phyloP scores from a whole-genome alignment of 2,888 invertebrate genomes.

The Phasia obesa region DNA sequence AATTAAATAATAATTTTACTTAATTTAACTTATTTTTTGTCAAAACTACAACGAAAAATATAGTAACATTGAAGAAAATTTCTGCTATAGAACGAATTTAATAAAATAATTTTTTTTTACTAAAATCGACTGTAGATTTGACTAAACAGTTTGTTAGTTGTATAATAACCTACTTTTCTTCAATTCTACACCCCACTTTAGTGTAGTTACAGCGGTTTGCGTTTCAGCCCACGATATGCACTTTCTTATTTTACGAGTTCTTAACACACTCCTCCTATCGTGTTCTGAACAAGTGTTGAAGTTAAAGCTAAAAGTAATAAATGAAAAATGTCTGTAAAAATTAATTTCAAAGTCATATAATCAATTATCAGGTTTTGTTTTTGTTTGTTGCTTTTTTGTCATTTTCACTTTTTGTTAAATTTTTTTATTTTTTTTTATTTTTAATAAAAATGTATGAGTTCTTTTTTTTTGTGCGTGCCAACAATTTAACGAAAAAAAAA shows the following conservation, averaged over 20 bases:
- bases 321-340: slow-evolving; percentile 46
- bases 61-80: no score
- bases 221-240: not conserved
- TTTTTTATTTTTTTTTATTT: not conserved
- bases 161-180: no score
- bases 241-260: not conserved
- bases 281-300: not conserved
- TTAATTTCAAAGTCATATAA: slow-evolving; percentile 51
- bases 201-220: no score
- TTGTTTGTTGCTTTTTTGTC: not conserved
- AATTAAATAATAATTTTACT: no score
- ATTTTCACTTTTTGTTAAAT: not conserved
- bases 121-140: no score
- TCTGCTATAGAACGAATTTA: no score
- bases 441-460: slow-evolving; percentile 18
- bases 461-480: not conserved
- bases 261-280: not conserved
- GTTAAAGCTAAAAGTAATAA: not conserved
- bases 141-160: no score
- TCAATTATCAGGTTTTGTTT: slow-evolving; percentile 56
- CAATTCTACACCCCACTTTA: no score
- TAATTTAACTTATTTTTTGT: no score
- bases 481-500: no score
- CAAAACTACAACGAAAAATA: no score
- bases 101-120: no score